A percentile compares a stretch with the other conserved stretches of the same genome.
Evolutionary conservation across 2,888 invertebrate species (phyloP).

Genomic region (Mesochorus sp.): DNA sequence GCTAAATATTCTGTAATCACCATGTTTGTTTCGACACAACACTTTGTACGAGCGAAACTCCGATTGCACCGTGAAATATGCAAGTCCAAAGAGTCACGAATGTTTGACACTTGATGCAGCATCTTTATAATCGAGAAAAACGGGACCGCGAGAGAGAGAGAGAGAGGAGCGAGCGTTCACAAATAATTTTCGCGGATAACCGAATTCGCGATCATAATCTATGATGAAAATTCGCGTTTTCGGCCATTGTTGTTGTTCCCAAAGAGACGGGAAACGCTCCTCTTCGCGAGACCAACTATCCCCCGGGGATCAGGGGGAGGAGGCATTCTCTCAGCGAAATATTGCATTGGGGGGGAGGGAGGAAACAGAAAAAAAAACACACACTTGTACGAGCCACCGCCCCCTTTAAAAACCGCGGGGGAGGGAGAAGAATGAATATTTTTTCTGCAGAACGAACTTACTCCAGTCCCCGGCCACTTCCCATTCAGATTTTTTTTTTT

Average conservation of each 20-base stretch:
- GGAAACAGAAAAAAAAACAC: conserved; percentile 67
- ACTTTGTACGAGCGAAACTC: conserved; percentile 20
- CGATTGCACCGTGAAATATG: conserved; percentile 30
- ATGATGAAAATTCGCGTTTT: too few relatives aligned
- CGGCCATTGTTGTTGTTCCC: conserved; percentile 76
- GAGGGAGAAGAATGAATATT: conserved; percentile 21
- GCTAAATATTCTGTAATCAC: conserved; percentile 37
- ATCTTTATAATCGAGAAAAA: conserved; percentile 13
- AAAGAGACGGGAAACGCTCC: conserved; percentile 49
- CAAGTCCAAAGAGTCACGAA: not conserved
- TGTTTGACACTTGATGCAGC: conserved; percentile 26
- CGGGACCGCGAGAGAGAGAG: not conserved
- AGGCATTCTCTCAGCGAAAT: conserved; percentile 39
- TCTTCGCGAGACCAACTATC: conserved; percentile 47
- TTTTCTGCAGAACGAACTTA: conserved; percentile 58
- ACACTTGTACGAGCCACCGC: conserved; percentile 75
- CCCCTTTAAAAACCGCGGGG: conserved; percentile 70
- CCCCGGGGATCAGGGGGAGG: conserved; percentile 37
- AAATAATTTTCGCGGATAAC: conserved; percentile 36
- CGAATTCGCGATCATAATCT: too few relatives aligned
- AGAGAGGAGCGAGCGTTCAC: not conserved
- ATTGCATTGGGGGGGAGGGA: conserved; percentile 8
- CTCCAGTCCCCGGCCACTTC: conserved; percentile 65
- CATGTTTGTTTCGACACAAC: conserved; percentile 56
- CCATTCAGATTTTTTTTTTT: too few relatives aligned